Evolutionary conservation across 2,888 invertebrate genomes (phyloP).

Genomic region (Amiota communis): DNA sequence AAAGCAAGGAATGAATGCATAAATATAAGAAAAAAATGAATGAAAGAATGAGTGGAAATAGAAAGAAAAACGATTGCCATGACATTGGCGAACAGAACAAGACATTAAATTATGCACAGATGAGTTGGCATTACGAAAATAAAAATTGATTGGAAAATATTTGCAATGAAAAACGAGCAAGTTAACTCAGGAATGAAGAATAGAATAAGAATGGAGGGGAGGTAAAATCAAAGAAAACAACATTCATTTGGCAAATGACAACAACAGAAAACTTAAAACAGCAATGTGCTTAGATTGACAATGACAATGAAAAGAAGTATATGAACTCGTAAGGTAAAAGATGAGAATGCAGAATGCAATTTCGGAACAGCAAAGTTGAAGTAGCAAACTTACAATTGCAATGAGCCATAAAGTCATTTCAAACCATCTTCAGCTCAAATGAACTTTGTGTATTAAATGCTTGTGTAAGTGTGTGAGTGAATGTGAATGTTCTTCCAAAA

Average conservation of each 20-base stretch:
- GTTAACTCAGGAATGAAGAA: conserved; percentile 10
- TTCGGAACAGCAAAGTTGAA: conserved; percentile 38
- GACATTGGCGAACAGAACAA: conserved; percentile 39
- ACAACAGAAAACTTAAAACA: conserved; percentile 49
- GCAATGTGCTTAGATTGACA: conserved; percentile 31
- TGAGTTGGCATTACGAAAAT: conserved; percentile 72
- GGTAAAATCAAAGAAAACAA: conserved; percentile 12
- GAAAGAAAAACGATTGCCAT: conserved; percentile 33
- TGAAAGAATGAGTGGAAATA: conserved; percentile 41
- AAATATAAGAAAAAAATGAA: conserved; percentile 1
- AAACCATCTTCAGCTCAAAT: neutral
- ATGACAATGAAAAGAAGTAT: conserved; percentile 19
- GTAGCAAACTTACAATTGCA: conserved; percentile 47
- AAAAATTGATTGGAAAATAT: conserved; percentile 73
- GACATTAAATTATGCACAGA: conserved; percentile 72
- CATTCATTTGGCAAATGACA: conserved; percentile 61
- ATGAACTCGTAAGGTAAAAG: too few species aligned
- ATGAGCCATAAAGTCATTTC: conserved; percentile 55
- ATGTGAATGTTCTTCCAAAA: conserved; percentile 14
- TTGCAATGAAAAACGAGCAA: conserved; percentile 58
- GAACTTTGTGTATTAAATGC: conserved; percentile 5
- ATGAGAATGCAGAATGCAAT: conserved; percentile 52
- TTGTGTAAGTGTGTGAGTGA: neutral
- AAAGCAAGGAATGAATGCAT: neutral
- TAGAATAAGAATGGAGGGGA: conserved; percentile 37